Conservation (phyloP, 2,888 invertebrate species). For the Oligia strigilis region DNA sequence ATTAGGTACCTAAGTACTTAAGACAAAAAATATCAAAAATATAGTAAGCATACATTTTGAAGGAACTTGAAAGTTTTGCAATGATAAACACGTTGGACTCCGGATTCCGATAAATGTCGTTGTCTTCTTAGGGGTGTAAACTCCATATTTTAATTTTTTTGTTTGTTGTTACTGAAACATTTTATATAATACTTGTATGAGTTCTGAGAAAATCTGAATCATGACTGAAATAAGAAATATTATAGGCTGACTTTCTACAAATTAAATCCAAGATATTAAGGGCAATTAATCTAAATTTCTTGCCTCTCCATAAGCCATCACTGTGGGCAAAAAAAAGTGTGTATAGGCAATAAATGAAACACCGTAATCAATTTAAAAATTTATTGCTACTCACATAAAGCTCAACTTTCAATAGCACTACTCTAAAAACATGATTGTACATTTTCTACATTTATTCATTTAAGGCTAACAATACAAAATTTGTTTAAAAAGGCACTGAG, state of each 20-base stretch:
- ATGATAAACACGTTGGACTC: background rate
- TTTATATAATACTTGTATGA: background rate
- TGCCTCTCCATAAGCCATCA: background rate
- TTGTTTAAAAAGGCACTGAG: slow-evolving; percentile 37
- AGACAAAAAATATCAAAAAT: too few species aligned
- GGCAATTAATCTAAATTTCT: background rate
- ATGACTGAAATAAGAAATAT: background rate
- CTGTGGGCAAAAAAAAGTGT: too few species aligned
- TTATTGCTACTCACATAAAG: slow-evolving; percentile 43
- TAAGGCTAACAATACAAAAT: slow-evolving; percentile 15
- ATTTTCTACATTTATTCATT: slow-evolving; percentile 6
- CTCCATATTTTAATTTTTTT: background rate
- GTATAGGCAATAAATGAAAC: slow-evolving; percentile 37
- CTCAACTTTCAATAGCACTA: slow-evolving; percentile 27
- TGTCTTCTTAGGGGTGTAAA: background rate
- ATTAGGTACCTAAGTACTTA: too few species aligned
- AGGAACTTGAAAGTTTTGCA: background rate
- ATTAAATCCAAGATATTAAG: background rate
- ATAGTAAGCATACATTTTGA: background rate
- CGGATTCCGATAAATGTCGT: background rate
- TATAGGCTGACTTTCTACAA: background rate
- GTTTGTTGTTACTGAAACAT: slow-evolving; percentile 1
- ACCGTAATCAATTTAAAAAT: slow-evolving; percentile 25
- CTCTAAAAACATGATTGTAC: slow-evolving; percentile 4
- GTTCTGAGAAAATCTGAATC: background rate